phyloP scores from a whole-genome alignment of 2,888 invertebrate species.

The Athripsodes cinereus region DNA sequence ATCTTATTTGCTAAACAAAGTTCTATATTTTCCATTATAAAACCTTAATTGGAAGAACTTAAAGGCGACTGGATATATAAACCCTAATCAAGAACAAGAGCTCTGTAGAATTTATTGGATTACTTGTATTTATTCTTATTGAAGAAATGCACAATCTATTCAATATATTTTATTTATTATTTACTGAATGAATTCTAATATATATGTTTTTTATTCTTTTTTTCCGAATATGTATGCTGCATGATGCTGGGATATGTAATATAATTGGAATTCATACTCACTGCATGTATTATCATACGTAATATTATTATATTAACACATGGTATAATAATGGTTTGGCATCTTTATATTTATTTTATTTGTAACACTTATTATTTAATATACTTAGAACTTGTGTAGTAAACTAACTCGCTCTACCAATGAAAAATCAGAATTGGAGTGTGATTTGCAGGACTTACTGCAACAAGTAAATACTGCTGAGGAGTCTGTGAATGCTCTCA shows the following conservation, averaged over 20 bases:
- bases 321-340: background rate
- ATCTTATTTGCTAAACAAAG: too few relatives aligned
- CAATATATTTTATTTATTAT: too few relatives aligned
- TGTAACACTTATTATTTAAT: too few relatives aligned
- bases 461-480: slow-evolving; percentile 63
- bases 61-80: too few relatives aligned
- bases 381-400: slow-evolving; percentile 52
- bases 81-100: too few relatives aligned
- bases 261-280: background rate
- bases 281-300: background rate
- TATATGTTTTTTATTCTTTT: background rate
- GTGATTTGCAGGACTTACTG: slow-evolving; percentile 58
- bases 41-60: too few relatives aligned
- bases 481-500: slow-evolving; percentile 49
- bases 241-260: background rate
- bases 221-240: slow-evolving; percentile 5
- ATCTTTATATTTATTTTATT: background rate
- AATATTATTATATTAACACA: background rate
- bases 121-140: too few relatives aligned
- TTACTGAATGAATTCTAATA: background rate
- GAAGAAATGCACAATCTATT: too few relatives aligned
- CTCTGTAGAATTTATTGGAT: too few relatives aligned
- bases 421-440: slow-evolving; percentile 59
- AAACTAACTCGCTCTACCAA: slow-evolving; percentile 57
- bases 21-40: too few relatives aligned